phyloP scores from a whole-genome alignment of 2,797 vertebrate species.

The Siniperca obscura region DNA sequence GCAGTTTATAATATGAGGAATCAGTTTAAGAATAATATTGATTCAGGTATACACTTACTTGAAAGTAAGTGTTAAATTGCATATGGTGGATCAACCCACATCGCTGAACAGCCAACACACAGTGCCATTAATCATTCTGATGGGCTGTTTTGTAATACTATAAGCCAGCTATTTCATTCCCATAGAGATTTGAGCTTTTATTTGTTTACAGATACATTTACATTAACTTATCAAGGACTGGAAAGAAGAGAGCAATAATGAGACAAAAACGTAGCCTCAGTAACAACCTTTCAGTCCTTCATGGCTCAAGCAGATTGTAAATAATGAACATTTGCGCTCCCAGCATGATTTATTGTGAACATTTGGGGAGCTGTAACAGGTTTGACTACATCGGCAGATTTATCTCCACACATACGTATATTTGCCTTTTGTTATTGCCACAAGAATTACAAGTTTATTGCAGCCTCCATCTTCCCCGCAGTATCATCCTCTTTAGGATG shows the following conservation, averaged over 20 bases:
- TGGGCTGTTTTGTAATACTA: background rate
- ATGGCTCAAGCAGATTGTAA: constrained; percentile 33
- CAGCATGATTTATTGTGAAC: constrained; percentile 12
- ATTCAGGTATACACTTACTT: background rate
- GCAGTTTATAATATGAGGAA: background rate
- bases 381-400: background rate
- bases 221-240: background rate
- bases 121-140: background rate
- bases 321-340: background rate
- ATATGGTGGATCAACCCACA: background rate
- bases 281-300: background rate
- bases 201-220: constrained; percentile 1
- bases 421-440: background rate
- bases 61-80: constrained; percentile 10
- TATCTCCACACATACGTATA: background rate
- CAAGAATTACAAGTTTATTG: background rate
- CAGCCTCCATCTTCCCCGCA: background rate
- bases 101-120: background rate
- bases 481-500: background rate
- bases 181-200: background rate
- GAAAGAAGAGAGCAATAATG: constrained; percentile 45
- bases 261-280: constrained; percentile 20
- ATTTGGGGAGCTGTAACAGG: background rate
- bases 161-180: background rate
- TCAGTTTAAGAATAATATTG: constrained; percentile 7